Evolutionary conservation across 2,113 vertebrate species (phyloP).

Genomic region (Puffinus mauretanicus): DNA sequence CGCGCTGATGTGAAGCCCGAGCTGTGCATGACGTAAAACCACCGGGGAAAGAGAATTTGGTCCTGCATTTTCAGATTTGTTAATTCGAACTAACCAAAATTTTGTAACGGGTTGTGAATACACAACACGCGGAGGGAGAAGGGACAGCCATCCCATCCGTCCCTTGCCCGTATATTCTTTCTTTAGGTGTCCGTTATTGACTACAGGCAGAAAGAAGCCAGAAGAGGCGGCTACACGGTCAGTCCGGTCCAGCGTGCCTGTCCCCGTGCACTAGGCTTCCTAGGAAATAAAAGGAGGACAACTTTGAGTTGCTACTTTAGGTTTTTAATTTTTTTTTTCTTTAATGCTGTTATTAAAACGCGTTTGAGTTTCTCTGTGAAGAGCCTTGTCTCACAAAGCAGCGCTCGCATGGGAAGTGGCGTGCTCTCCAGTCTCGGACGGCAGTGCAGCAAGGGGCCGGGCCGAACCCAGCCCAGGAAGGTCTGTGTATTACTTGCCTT

Average conservation of each 20-base stretch:
- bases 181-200: background rate
- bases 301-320: too few relatives aligned
- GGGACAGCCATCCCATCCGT: accelerated
- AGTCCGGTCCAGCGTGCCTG: background rate
- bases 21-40: background rate
- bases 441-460: accelerated
- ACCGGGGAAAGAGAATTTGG: too few relatives aligned
- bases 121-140: background rate
- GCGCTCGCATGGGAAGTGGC: accelerated
- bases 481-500: too few relatives aligned
- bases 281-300: background rate
- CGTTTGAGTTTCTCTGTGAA: accelerated
- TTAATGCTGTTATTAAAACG: background rate
- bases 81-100: too few relatives aligned
- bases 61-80: too few relatives aligned
- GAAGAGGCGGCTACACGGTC: background rate
- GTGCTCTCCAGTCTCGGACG: background rate
- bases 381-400: background rate
- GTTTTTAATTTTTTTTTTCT: background rate
- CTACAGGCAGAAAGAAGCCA: background rate
- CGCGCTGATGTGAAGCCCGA: too few relatives aligned
- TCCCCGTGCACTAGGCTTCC: background rate
- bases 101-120: background rate
- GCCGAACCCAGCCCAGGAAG: too few relatives aligned
- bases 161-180: too few relatives aligned